Percentiles rank a stretch among this genome's conserved stretches.
Evolutionary conservation across 2,797 vertebrate species (phyloP).

Genomic region (Anableps anableps): DNA sequence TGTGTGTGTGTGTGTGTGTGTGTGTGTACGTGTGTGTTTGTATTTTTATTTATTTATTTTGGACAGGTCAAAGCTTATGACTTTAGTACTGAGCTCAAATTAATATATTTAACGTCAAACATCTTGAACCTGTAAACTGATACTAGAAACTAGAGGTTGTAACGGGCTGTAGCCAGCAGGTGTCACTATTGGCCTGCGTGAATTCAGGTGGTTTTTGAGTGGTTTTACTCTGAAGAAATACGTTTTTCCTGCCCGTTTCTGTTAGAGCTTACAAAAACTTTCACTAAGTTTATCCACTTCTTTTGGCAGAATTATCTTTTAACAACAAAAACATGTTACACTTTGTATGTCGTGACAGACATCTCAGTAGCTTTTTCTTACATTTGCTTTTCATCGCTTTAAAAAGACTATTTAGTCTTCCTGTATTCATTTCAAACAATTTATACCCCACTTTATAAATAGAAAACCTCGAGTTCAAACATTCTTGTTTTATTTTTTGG

Average conservation of each 20-base stretch:
- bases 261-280: not conserved
- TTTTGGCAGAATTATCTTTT: not conserved
- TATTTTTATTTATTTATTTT: too few species aligned
- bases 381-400: not conserved
- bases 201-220: not conserved
- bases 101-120: too few species aligned
- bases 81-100: too few species aligned
- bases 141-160: not conserved
- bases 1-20: too few species aligned
- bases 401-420: not conserved
- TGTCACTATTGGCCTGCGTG: not conserved
- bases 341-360: not conserved
- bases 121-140: not conserved
- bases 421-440: not conserved
- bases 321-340: not conserved
- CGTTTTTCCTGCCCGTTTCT: not conserved
- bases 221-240: not conserved
- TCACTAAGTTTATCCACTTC: not conserved
- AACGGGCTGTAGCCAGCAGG: not conserved
- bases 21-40: too few species aligned
- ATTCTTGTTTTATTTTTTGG: constrained; percentile 9
- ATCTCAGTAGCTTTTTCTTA: not conserved
- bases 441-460: not conserved
- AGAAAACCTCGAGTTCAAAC: not conserved
- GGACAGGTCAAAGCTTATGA: too few species aligned